phyloP scores from a whole-genome alignment of 2,113 vertebrate species.

The Anoplopoma fimbria region DNA sequence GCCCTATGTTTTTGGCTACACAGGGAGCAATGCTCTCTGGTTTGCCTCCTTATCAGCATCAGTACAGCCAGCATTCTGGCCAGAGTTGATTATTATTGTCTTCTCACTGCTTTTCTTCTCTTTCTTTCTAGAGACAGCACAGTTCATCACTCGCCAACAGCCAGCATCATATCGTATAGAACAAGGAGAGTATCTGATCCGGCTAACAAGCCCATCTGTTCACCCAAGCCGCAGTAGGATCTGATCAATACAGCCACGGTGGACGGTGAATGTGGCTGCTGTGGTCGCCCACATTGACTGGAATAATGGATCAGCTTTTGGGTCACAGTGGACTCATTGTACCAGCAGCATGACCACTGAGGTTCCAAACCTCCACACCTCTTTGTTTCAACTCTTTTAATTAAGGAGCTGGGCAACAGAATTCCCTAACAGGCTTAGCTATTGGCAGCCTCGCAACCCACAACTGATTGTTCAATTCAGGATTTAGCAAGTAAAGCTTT shows the following conservation, averaged over 20 bases:
- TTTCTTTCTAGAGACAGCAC: background rate
- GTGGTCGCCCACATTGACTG: conserved; percentile 71
- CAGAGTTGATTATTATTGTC: conserved; percentile 12
- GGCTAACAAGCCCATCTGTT: conserved; percentile 73
- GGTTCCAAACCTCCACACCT: conserved; percentile 74
- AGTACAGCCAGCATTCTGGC: background rate
- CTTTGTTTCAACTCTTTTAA: conserved; percentile 80
- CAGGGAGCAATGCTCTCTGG: background rate
- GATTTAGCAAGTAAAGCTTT: conserved; percentile 71
- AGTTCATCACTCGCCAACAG: conserved; percentile 39
- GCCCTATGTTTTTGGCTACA: background rate
- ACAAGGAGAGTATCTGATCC: conserved; percentile 58
- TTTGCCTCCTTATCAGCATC: conserved; percentile 4
- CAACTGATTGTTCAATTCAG: conserved; percentile 75
- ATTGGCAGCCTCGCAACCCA: conserved; percentile 72
- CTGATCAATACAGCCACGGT: conserved; percentile 79
- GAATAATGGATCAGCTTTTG: conserved; percentile 81
- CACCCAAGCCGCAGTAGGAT: conserved; percentile 61
- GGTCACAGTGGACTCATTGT: conserved; percentile 78
- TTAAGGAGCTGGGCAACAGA: conserved; percentile 75
- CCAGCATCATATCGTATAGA: conserved; percentile 12
- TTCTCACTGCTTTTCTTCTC: background rate
- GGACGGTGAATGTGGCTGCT: conserved; percentile 56
- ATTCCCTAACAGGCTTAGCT: conserved; percentile 79
- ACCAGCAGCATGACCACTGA: conserved; percentile 73